Conservation (phyloP, 2,113 vertebrate species). For the Psophia crepitans region DNA sequence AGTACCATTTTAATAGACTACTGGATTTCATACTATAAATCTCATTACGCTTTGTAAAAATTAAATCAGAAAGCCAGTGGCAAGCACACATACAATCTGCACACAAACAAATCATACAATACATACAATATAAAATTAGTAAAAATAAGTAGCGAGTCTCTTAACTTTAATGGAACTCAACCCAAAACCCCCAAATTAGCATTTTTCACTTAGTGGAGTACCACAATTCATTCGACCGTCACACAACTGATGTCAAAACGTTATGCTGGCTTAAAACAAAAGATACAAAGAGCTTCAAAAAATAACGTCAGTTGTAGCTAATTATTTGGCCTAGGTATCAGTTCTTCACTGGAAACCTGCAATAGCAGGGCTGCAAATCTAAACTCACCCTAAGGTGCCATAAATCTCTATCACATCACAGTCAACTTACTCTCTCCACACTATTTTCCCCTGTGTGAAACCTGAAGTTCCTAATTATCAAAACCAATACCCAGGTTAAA, state of each 20-base stretch:
- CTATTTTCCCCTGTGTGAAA: background rate
- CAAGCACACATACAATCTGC: background rate
- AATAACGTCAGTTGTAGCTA: background rate
- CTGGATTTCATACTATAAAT: background rate
- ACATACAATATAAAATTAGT: background rate
- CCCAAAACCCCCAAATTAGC: background rate
- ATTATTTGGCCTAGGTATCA: background rate
- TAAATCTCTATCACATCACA: too few species aligned
- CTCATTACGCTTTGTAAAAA: background rate
- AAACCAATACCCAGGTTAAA: background rate
- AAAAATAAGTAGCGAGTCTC: background rate
- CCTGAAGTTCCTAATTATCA: background rate
- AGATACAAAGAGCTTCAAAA: background rate
- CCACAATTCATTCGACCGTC: background rate
- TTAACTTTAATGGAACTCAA: background rate
- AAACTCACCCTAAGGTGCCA: background rate
- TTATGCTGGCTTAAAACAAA: background rate
- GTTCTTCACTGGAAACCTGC: background rate
- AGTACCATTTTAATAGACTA: background rate
- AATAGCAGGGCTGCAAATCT: background rate
- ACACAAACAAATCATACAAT: background rate
- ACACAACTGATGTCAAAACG: background rate
- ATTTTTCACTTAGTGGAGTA: background rate
- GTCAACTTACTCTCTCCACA: background rate
- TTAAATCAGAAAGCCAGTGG: background rate